These are phyloP conservation scores for Torymus aiolomorphi DNA, from an alignment of 2,888 invertebrate genomes.

Conservation along the genomic window DNA sequence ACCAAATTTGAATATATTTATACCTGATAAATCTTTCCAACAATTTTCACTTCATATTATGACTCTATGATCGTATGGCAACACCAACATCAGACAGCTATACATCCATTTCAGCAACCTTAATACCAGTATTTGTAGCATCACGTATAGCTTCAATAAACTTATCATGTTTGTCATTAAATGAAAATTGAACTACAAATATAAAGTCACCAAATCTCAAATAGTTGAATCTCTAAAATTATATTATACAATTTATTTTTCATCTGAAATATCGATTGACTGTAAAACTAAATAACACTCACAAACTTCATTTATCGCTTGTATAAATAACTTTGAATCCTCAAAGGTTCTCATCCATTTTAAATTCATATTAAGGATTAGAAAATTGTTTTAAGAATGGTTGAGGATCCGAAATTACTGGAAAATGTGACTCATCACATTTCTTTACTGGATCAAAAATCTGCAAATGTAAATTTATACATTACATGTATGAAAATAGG, in stretches of 20 bases:
- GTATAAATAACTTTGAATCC: constrained; percentile 82
- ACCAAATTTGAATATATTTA: no score
- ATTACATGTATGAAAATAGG: constrained; percentile 4
- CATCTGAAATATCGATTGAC: constrained; percentile 17
- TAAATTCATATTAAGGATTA: constrained; percentile 77
- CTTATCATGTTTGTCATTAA: no score
- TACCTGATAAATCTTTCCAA: no score
- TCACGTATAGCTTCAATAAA: no score
- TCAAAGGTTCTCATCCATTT: constrained; percentile 77
- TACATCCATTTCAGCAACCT: no score
- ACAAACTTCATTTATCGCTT: constrained; percentile 65
- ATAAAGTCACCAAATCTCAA: constrained; percentile 83
- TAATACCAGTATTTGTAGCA: no score
- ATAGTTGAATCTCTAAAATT: constrained; percentile 78
- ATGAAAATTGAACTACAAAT: constrained; percentile 85
- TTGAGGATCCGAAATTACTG: constrained; percentile 67
- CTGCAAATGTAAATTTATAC: constrained; percentile 63
- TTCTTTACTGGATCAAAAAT: constrained; percentile 77
- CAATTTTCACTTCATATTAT: no score
- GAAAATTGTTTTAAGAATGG: constrained; percentile 74
- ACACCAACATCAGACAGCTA: no score
- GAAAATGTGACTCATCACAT: constrained; percentile 84
- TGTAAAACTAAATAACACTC: constrained; percentile 49
- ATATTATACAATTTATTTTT: constrained; percentile 24
- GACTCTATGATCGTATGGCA: no score